Base-by-base conservation (phyloP, 2,888 invertebrate species). In the Amitus sp. region DNA sequence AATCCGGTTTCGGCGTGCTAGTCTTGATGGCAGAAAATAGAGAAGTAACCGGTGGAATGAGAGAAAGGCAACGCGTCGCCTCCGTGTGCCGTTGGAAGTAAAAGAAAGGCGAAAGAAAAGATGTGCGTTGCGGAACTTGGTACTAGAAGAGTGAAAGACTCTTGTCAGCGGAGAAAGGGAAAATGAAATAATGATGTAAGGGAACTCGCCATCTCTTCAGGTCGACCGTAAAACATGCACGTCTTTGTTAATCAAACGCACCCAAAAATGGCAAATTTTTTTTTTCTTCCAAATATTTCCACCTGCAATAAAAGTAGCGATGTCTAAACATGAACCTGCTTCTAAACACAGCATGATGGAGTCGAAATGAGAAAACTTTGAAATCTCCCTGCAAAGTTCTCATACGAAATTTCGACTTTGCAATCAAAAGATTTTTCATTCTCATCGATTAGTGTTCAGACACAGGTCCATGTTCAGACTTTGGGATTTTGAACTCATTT, bases 51-150 rank as follows among this genome's bases (percentile, higher is more conserved):
- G 59, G 43, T 60, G 56, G 63, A 62, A 68, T 65, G 69, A 70
- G 72, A 70, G 73, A 73, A 73, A 73, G 73, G 72, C 69, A 67
- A 65, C 69, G 65, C 45, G 37, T 51, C 43, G 46, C 39, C 51
- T 47, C 47, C 18, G 15, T 18, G 10, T 5, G 30, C 27, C 33
- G 37, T n/a, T 37, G 27, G 43, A 46, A 33, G 9, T 7, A 30
- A 30, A 48, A 40, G 40, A 52, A 47, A 52, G 33, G 43, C 46
- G 46, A 39, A 20, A 43, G 43, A 43, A 43, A 13, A 43, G 43
- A 18, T 12, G 23, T 9, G 34, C 34, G 19, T 52, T 46, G 27
- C 46, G 15, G 13, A 46, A 47, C 46, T 33, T 23, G 9, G 12
- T 18, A 9, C 28, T 47, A 56, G 60, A 40, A 50, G 51, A 53